phyloP scores from a whole-genome alignment of 2,113 vertebrate genomes.

The Phodopus roborovskii region DNA sequence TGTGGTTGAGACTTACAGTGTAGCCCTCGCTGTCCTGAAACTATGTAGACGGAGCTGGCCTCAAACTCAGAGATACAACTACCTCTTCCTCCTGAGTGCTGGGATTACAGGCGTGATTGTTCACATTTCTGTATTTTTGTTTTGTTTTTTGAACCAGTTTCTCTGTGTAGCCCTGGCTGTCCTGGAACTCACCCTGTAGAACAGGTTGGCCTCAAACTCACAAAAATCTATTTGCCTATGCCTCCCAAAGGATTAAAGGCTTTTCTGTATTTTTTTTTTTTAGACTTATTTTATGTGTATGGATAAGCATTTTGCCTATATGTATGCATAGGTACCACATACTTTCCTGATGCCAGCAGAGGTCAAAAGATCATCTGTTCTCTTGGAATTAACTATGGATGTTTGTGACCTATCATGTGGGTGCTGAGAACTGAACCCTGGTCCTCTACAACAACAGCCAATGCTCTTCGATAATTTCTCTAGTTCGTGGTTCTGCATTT shows the following conservation, averaged over 20 bases:
- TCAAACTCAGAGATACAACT: not conserved
- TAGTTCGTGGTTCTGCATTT: not conserved
- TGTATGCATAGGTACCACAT: not conserved
- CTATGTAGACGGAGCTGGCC: not conserved
- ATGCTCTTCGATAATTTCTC: not conserved
- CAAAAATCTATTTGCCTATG: too few species aligned
- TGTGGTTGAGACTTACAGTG: not conserved
- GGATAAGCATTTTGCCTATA: not conserved
- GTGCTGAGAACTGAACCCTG: not conserved
- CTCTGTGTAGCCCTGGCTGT: too few species aligned
- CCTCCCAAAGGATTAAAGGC: too few species aligned
- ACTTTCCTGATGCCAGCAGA: not conserved
- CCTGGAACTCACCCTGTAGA: too few species aligned
- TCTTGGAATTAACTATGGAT: not conserved
- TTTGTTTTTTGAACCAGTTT: too few species aligned
- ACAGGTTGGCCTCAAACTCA: too few species aligned
- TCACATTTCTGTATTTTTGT: not conserved
- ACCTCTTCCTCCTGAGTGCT: not conserved
- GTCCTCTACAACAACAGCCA: not conserved
- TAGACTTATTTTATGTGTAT: not conserved
- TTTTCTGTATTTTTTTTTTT: not conserved
- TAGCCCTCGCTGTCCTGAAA: not conserved
- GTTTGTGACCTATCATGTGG: not conserved
- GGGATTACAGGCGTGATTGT: not conserved
- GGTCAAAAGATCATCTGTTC: not conserved